Evolutionary conservation across 2,797 vertebrate species (phyloP), one percentile per base, ranked within the genome.

Genomic region (Neosilurus mollespiculum): DNA sequence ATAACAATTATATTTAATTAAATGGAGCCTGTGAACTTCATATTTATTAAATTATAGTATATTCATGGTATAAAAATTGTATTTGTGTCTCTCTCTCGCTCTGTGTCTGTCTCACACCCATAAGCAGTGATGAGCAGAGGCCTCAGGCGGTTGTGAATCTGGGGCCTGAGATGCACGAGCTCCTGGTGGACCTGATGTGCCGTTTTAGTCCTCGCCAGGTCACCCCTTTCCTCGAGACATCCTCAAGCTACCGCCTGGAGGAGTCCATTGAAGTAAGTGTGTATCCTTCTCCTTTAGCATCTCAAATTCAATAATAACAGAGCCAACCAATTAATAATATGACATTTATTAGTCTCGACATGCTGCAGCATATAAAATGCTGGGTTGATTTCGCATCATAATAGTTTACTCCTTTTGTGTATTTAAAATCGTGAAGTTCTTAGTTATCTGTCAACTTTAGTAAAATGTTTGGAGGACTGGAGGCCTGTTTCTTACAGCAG

Each of bases 231-330:
- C 95, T 99, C 30, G 93, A 92, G 84, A 94, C 93, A 34, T 96
- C 98, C 56, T 96, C 97, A 85, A 93, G 92, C 88, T 99, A 97
- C 92, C 95, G 96, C 43, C 91, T 99, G 80, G 96, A 99, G 87
- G 96, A 98, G 88, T 94, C 96, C 84, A 94, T 98, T 89, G 93
- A 96, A 91, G 98, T 99, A 89, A 67, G n/a, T 24, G 14, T 20
- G 11, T 72, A n/a, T 26, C 54, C 11, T 78, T 78, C 22, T 78
- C 37, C 18, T 78, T 78, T 49, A 51, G 2, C 37, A 64, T 78
- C 76, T 78, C 6, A 12, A 51, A 4, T 78, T 49, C 37, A 49
- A 12, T 2, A 9, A 18, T n/a, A 37, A 56, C 24, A 10, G 51
- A 30, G 8, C 24, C 9, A 4, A 30, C 10, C 10, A 22, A 76